Percentiles rank a stretch among this genome's conserved stretches.
These are phyloP conservation scores for Apteryx owenii DNA, from an alignment of 2,113 vertebrate species.

Conservation along the genomic window DNA sequence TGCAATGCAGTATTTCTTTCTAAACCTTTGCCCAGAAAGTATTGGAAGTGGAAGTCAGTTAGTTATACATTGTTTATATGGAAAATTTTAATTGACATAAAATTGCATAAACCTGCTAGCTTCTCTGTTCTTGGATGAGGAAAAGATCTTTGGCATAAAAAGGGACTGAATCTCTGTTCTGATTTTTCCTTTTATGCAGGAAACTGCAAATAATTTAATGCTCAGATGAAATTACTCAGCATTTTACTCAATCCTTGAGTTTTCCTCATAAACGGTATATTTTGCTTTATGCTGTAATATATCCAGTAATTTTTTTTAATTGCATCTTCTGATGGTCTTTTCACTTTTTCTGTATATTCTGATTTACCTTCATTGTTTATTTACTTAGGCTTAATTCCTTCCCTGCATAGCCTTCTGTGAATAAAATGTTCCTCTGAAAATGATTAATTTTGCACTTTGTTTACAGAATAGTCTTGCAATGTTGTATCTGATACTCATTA, in stretches of 20 bases:
- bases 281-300: background rate
- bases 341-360: constrained; percentile 4
- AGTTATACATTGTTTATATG: constrained; percentile 57
- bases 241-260: constrained; percentile 28
- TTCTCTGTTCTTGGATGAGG: constrained; percentile 43
- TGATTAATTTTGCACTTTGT: constrained; percentile 61
- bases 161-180: constrained; percentile 32
- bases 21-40: constrained; percentile 18
- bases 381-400: constrained; percentile 49
- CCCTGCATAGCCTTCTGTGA: constrained; percentile 2
- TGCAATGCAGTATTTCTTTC: constrained; percentile 36
- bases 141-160: constrained; percentile 36
- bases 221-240: constrained; percentile 70
- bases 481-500: constrained; percentile 66
- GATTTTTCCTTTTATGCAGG: constrained; percentile 39
- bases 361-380: constrained; percentile 49
- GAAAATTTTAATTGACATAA: constrained; percentile 62
- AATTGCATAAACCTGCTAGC: constrained; percentile 41
- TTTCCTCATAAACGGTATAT: background rate
- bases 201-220: constrained; percentile 64
- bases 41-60: constrained; percentile 47
- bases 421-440: constrained; percentile 62
- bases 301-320: background rate
- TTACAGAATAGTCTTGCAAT: constrained; percentile 57
- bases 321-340: background rate